These are phyloP conservation scores for Dyspetes luteomarginatus DNA, from an alignment of 2,888 invertebrate species.

Conservation along the genomic window DNA sequence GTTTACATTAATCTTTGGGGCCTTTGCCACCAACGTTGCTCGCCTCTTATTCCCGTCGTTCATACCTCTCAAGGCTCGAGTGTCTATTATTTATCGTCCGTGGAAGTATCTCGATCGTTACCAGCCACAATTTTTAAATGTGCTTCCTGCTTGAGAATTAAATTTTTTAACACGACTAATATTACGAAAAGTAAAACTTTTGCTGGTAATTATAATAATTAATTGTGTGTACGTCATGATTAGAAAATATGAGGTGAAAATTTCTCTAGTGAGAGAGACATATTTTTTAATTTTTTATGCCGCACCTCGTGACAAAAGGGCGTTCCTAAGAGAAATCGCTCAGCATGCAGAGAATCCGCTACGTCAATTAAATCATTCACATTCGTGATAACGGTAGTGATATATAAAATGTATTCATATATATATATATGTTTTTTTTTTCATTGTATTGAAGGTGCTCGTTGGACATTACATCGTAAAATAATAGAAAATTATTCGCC, in stretches of 20 bases:
- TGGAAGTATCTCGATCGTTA: neutral
- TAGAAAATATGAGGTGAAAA: neutral
- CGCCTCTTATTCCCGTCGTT: constrained; percentile 30
- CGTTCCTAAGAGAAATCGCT: constrained; percentile 35
- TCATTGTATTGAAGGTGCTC: too few relatives aligned
- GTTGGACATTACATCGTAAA: neutral
- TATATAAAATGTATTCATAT: neutral
- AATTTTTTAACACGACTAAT: constrained; percentile 47
- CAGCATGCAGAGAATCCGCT: constrained; percentile 48
- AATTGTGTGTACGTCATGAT: neutral
- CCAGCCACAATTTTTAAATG: constrained; percentile 12
- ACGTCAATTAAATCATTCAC: constrained; percentile 70
- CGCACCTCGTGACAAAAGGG: constrained; percentile 46
- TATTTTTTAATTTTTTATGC: neutral
- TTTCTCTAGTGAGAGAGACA: neutral
- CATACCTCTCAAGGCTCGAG: constrained; percentile 15
- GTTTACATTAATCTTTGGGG: constrained; percentile 19
- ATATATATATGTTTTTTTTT: too few relatives aligned
- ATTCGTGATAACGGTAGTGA: constrained; percentile 66
- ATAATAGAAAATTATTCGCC: too few relatives aligned
- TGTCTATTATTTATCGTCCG: constrained; percentile 51
- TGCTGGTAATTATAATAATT: neutral
- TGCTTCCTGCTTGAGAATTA: constrained; percentile 48
- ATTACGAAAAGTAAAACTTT: neutral
- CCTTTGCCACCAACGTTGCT: constrained; percentile 26